These are phyloP conservation scores for Calliphora vomitoria DNA, from an alignment of 2,888 invertebrate species.

Conservation along the genomic window DNA sequence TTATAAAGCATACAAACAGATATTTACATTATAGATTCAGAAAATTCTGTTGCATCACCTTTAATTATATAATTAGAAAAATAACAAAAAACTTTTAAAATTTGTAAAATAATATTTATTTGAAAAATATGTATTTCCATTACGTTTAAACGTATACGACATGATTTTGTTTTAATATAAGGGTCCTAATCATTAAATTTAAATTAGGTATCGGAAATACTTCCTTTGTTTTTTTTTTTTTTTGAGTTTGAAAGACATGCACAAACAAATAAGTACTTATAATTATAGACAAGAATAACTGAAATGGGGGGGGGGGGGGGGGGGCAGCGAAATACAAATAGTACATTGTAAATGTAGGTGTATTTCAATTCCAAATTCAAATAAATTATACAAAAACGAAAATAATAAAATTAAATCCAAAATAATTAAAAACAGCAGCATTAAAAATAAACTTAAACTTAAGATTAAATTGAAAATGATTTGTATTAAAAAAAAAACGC, in stretches of 20 bases:
- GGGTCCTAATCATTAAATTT: slow-evolving; percentile 30
- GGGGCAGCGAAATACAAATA: background rate
- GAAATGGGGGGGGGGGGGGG: background rate
- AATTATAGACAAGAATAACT: slow-evolving; percentile 16
- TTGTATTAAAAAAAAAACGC: slow-evolving; percentile 26
- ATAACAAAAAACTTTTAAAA: background rate
- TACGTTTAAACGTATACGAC: slow-evolving; percentile 53
- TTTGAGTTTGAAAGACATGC: slow-evolving; percentile 45
- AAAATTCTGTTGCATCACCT: too few species aligned
- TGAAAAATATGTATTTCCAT: slow-evolving; percentile 35
- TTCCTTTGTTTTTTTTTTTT: background rate
- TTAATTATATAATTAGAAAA: background rate
- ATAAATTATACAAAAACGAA: slow-evolving; percentile 13
- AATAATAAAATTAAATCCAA: slow-evolving; percentile 34
- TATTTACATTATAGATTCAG: too few species aligned
- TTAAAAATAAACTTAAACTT: slow-evolving; percentile 54
- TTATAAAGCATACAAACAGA: too few species aligned
- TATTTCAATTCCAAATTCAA: background rate
- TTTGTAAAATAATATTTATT: slow-evolving; percentile 60
- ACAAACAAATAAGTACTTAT: slow-evolving; percentile 60
- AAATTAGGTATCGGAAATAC: slow-evolving; percentile 34
- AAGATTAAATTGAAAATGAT: slow-evolving; percentile 44
- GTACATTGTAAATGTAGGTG: too few species aligned
- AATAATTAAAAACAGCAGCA: slow-evolving; percentile 37
- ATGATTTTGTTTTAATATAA: slow-evolving; percentile 20